Conservation (phyloP, 2,888 invertebrate genomes). For the Margaritifera margaritifera region DNA sequence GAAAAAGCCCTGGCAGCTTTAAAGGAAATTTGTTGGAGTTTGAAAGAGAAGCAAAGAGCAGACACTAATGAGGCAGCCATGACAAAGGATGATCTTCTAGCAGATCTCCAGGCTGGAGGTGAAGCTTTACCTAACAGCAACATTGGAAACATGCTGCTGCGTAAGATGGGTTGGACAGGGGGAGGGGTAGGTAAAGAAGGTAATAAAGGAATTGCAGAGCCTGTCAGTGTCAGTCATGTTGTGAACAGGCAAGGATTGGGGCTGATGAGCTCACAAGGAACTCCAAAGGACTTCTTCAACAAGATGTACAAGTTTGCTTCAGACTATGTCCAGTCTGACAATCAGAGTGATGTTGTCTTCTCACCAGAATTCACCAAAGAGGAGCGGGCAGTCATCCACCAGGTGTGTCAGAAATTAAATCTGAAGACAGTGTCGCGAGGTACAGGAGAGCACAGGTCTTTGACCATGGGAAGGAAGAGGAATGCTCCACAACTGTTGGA, state of each 20-base stretch:
- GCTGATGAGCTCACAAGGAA: conserved; percentile 46
- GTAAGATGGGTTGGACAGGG: conserved; percentile 83
- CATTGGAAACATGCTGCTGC: conserved; percentile 78
- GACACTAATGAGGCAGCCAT: conserved; percentile 49
- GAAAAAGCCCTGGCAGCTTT: conserved; percentile 53
- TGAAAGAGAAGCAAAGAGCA: conserved; percentile 57
- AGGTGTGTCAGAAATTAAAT: conserved; percentile 70
- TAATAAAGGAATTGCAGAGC: conserved; percentile 80
- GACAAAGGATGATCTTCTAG: conserved; percentile 55
- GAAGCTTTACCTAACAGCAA: conserved; percentile 71
- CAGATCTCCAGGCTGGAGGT: conserved; percentile 43
- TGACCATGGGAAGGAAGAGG: conserved; percentile 76
- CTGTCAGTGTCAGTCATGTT: conserved; percentile 72
- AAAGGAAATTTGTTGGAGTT: conserved; percentile 61
- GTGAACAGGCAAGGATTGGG: conserved; percentile 69
- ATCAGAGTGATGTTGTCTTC: conserved; percentile 72
- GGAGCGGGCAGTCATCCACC: conserved; percentile 73
- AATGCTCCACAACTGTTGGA: conserved; percentile 73
- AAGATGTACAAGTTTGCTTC: conserved; percentile 62
- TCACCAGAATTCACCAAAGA: conserved; percentile 72
- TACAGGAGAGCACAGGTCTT: conserved; percentile 72
- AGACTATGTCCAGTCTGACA: conserved; percentile 65
- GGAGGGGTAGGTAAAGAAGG: conserved; percentile 80
- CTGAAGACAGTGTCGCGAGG: conserved; percentile 77
- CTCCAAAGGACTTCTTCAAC: conserved; percentile 52